phyloP scores from a whole-genome alignment of 2,888 invertebrate genomes.

The Trissolcus japonicus region DNA sequence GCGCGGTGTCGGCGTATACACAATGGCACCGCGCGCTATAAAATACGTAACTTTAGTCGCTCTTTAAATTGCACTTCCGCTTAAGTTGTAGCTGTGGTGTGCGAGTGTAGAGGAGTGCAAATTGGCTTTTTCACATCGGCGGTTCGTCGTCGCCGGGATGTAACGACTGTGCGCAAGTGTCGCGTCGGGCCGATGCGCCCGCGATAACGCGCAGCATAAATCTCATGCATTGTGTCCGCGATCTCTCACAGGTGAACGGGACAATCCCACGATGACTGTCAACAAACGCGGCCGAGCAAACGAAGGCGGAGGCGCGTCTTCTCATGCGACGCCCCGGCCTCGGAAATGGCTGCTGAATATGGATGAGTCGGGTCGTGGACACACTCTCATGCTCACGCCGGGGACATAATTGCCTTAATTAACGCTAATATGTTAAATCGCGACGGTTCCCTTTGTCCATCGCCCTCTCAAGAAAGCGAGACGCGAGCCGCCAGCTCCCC shows the following conservation, averaged over 20 bases:
- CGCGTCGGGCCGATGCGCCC: conserved; percentile 42
- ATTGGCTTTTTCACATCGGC: conserved; percentile 52
- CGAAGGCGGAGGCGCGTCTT: conserved; percentile 53
- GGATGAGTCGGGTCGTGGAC: conserved; percentile 74
- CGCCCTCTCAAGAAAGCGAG: conserved; percentile 42
- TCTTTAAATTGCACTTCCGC: conserved; percentile 54
- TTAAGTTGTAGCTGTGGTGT: conserved; percentile 25
- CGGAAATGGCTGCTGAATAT: conserved; percentile 74
- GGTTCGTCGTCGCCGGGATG: conserved; percentile 34
- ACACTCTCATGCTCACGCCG: conserved; percentile 75
- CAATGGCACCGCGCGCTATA: conserved; percentile 49
- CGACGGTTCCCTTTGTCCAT: conserved; percentile 73
- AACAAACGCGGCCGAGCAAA: conserved; percentile 60
- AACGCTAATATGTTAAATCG: conserved; percentile 77
- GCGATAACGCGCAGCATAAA: conserved; percentile 38
- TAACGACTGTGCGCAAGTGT: conserved; percentile 26
- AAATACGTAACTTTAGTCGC: conserved; percentile 51
- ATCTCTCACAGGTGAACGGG: conserved; percentile 63
- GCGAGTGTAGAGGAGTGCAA: conserved; percentile 42
- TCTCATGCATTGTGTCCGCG: conserved; percentile 59
- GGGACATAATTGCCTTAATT: conserved; percentile 77
- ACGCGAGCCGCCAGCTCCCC: conserved; percentile 20
- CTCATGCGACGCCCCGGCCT: conserved; percentile 61
- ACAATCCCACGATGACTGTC: conserved; percentile 71
- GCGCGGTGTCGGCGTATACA: conserved; percentile 30